phyloP scores from a whole-genome alignment of 2,888 invertebrate genomes.

The Hypomecis punctinalis region DNA sequence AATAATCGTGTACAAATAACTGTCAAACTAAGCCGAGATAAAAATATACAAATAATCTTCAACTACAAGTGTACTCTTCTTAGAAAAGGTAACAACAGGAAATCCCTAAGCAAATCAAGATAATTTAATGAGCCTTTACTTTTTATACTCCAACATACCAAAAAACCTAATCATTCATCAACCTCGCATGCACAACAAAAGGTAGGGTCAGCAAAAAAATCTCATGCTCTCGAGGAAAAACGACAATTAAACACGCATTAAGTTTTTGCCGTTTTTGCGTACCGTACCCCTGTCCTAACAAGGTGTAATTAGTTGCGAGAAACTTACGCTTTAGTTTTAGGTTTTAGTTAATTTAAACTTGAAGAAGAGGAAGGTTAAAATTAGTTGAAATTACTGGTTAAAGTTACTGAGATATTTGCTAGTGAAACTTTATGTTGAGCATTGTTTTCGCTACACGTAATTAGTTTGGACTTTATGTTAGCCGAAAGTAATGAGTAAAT shows the following conservation, averaged over 20 bases:
- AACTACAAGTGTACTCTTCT: too few species aligned
- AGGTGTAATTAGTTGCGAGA: constrained; percentile 22
- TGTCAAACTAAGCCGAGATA: too few species aligned
- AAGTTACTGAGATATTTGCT: too few species aligned
- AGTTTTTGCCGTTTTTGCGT: constrained; percentile 33
- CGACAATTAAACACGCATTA: constrained; percentile 54
- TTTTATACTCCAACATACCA: neutral
- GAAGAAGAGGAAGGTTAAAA: constrained; percentile 1
- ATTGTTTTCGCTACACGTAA: too few species aligned
- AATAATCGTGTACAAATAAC: too few species aligned
- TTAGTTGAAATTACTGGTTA: neutral
- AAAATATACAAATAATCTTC: too few species aligned
- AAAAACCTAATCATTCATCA: constrained; percentile 18
- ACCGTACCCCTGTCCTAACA: constrained; percentile 16
- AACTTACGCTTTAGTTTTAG: constrained; percentile 17
- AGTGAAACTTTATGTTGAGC: too few species aligned
- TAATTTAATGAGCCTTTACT: neutral
- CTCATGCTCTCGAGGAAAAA: constrained; percentile 53
- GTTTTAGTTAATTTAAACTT: constrained; percentile 11
- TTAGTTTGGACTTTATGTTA: too few species aligned
- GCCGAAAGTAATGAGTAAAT: too few species aligned
- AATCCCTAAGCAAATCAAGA: too few species aligned
- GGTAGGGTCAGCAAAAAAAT: constrained; percentile 46
- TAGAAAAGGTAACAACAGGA: too few species aligned
- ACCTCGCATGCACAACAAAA: constrained; percentile 19